A percentile compares a stretch with the other conserved stretches of the same genome.
These are phyloP conservation scores for Cydia pomonella DNA, from an alignment of 1,140 invertebrate genomes.

Conservation along the genomic window DNA sequence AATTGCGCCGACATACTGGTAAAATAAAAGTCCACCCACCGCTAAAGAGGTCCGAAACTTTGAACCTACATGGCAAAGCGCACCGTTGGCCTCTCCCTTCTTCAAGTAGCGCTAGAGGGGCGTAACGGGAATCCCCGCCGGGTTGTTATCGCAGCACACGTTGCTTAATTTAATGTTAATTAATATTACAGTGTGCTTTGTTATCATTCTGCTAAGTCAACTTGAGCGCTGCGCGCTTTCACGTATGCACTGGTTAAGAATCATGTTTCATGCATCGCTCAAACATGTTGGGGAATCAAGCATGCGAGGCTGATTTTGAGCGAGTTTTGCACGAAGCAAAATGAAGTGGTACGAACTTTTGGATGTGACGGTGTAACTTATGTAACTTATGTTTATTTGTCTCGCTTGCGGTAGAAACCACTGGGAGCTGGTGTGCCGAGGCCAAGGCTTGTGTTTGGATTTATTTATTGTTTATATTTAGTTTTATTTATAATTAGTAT, in stretches of 20 bases:
- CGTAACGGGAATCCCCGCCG: neutral
- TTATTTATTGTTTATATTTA: no score
- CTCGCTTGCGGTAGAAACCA: no score
- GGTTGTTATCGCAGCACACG: constrained; percentile 20
- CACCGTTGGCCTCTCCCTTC: neutral
- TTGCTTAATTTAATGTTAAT: constrained; percentile 30
- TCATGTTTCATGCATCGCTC: neutral
- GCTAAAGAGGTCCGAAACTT: no score
- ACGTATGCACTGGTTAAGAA: neutral
- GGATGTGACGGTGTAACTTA: no score
- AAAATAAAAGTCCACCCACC: no score
- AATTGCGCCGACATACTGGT: no score
- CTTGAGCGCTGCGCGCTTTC: neutral
- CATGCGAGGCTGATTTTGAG: neutral
- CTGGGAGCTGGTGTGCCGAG: no score
- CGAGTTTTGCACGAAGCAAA: neutral
- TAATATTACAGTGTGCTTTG: constrained; percentile 29
- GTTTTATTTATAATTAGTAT: no score
- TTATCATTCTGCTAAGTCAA: constrained; percentile 32
- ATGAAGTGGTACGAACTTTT: neutral
- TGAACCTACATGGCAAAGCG: no score
- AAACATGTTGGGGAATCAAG: neutral
- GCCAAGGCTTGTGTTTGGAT: no score
- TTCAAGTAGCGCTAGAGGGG: neutral
- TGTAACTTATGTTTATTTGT: no score